Evolutionary conservation across 2,113 vertebrate genomes (phyloP), one percentile per base, ranked within the genome.

Genomic region (Callospermophilus lateralis): DNA sequence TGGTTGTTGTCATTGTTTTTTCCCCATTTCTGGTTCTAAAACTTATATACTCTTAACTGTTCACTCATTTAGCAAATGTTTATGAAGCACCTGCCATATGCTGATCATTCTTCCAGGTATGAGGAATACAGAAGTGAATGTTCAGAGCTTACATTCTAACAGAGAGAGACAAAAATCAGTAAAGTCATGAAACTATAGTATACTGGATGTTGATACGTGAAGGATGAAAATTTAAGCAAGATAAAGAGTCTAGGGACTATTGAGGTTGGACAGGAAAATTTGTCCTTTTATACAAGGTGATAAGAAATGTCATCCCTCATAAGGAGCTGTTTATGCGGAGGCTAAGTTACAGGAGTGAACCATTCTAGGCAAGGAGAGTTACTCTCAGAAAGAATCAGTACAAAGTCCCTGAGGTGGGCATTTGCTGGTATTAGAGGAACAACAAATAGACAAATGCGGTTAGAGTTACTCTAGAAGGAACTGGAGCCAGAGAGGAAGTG

Each of bases 51-150:
- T 89, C 61, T 72, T 95, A 77, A 78, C n/a, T 22, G 22, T 48
- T 53, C 22, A 86, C 86, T 80, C 28, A 93, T 76, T 79, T 34
- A 89, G n/a, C 5, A 78, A 92, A 70, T 76, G 84, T 58, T 76
- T 90, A 86, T 65, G 30, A 42, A 30, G 11, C 9, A 67, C 4
- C 22, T 89, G 67, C 1, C 68, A 10, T 63, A 5, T 78, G 6
- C 13, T 26, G 77, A n/a, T 30, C 15, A 63, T 6, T 83, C 9
- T 81, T 86, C 12, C 55, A 42, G 19, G 28, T n/a, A 16, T 53
- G 30, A 39, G 11, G 30, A 37, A 78, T 45, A 11, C 34, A 55
- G 8, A 61, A 74, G 10, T 55, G 45, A 39, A 67, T 9, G 63
- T 61, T 28, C 1, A 70, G 45, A n/a, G 48, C 19, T 61, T 80